Percentiles rank a stretch among this genome's conserved stretches.
Evolutionary conservation across 2,113 vertebrate genomes (phyloP).

Genomic region (Callipepla californica): DNA sequence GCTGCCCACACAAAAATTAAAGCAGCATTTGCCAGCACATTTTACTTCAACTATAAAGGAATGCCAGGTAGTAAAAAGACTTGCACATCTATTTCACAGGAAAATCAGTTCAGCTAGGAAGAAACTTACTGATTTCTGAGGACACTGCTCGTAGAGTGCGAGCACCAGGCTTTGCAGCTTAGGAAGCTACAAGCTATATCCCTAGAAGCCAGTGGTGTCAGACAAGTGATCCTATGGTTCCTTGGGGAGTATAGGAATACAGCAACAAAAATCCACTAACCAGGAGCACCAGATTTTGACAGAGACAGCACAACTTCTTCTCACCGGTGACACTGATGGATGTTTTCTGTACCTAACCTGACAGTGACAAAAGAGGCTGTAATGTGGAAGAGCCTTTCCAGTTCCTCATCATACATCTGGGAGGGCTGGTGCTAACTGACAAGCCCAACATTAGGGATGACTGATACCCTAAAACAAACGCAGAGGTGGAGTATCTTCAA

Average conservation of each 20-base stretch:
- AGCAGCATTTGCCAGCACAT: background rate
- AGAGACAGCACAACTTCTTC: slow-evolving; percentile 53
- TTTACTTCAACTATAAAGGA: slow-evolving; percentile 21
- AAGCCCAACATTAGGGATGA: slow-evolving; percentile 43
- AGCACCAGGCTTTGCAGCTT: background rate
- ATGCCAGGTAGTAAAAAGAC: background rate
- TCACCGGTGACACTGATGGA: slow-evolving; percentile 67
- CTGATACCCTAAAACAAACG: slow-evolving; percentile 57
- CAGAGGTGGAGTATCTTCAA: background rate
- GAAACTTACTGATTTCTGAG: slow-evolving; percentile 15
- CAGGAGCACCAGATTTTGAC: slow-evolving; percentile 49
- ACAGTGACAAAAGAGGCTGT: slow-evolving; percentile 71
- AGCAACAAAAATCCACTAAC: slow-evolving; percentile 29
- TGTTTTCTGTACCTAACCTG: slow-evolving; percentile 68
- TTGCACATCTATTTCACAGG: background rate
- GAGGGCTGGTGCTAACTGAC: slow-evolving; percentile 61
- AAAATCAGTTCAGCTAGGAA: slow-evolving; percentile 8
- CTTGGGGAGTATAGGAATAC: background rate
- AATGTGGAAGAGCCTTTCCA: slow-evolving; percentile 13
- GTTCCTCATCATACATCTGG: slow-evolving; percentile 31
- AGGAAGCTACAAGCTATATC: background rate
- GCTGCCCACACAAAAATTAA: slow-evolving; percentile 52
- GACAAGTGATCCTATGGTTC: slow-evolving; percentile 25
- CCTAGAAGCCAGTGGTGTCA: slow-evolving; percentile 3
- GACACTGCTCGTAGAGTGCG: background rate